These are phyloP conservation scores for Drosophila cognata DNA, from an alignment of 2,888 invertebrate genomes.

Conservation along the genomic window DNA sequence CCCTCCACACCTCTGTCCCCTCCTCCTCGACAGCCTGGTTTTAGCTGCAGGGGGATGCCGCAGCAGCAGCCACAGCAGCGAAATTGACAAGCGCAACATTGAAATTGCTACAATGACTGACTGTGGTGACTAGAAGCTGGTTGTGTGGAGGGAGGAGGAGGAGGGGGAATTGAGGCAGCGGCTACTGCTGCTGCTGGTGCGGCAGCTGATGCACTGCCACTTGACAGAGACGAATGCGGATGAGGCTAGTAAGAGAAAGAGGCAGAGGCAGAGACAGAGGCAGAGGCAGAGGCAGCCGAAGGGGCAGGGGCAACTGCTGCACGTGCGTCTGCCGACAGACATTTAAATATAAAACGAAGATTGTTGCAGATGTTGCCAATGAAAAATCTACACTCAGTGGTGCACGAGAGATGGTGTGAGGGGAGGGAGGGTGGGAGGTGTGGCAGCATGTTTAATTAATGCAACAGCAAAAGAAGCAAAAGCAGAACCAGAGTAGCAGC, in stretches of 20 bases:
- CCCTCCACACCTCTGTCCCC: background rate
- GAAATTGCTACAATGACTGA: constrained; percentile 80
- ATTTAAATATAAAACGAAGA: constrained; percentile 78
- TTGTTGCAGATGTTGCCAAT: constrained; percentile 76
- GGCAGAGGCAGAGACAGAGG: background rate
- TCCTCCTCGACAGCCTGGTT: background rate
- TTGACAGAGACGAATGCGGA: constrained; percentile 78
- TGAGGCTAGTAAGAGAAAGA: constrained; percentile 21
- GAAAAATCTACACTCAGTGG: constrained; percentile 59
- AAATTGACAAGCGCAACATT: constrained; percentile 80
- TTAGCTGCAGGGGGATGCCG: constrained; percentile 15
- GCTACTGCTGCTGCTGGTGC: constrained; percentile 7
- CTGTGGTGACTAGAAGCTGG: constrained; percentile 40
- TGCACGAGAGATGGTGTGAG: background rate
- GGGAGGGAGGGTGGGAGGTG: constrained; percentile 2
- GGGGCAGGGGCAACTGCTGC: constrained; percentile 52
- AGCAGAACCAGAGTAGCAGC: constrained; percentile 39
- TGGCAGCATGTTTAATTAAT: constrained; percentile 80
- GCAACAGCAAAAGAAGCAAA: constrained; percentile 77
- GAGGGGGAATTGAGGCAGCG: constrained; percentile 17
- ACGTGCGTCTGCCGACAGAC: constrained; percentile 77
- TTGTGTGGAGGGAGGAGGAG: too few relatives aligned
- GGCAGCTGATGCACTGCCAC: constrained; percentile 64
- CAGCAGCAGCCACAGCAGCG: constrained; percentile 24
- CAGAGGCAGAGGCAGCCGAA: background rate